phyloP scores from a whole-genome alignment of 1,140 invertebrate species.

The Aleiodes sp. region DNA sequence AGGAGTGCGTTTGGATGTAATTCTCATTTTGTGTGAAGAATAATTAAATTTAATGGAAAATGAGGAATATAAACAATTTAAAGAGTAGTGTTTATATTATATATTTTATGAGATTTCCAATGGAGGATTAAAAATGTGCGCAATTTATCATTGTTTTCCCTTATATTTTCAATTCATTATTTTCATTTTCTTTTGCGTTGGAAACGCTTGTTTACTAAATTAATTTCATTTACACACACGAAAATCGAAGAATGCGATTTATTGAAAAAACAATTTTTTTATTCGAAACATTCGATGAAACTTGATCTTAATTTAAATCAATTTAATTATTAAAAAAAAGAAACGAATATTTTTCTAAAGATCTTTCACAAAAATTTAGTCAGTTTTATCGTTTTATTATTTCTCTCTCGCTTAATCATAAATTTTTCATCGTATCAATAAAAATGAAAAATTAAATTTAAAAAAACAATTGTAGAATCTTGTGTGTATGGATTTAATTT shows the following conservation, averaged over 20 bases:
- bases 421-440: constrained; percentile 39
- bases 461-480: constrained; percentile 40
- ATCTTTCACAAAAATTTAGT: constrained; percentile 17
- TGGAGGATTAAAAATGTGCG: not conserved
- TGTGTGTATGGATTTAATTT: constrained; percentile 39
- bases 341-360: constrained; percentile 36
- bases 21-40: constrained; percentile 1
- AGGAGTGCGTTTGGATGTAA: constrained; percentile 8
- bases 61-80: constrained; percentile 5
- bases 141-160: constrained; percentile 9
- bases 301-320: not conserved
- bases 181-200: not conserved
- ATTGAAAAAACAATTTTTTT: not conserved
- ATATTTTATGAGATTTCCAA: constrained; percentile 4
- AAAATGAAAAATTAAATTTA: constrained; percentile 29
- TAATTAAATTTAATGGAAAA: not conserved
- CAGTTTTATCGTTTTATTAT: constrained; percentile 24
- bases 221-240: not conserved
- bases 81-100: constrained; percentile 7
- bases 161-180: not conserved
- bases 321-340: not conserved
- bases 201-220: not conserved
- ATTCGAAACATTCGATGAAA: not conserved
- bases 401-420: constrained; percentile 35
- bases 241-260: not conserved